Conservation (phyloP, 30 jellyfish, hydroid and myxozoan genomes). For the Aurelia sp. region DNA sequence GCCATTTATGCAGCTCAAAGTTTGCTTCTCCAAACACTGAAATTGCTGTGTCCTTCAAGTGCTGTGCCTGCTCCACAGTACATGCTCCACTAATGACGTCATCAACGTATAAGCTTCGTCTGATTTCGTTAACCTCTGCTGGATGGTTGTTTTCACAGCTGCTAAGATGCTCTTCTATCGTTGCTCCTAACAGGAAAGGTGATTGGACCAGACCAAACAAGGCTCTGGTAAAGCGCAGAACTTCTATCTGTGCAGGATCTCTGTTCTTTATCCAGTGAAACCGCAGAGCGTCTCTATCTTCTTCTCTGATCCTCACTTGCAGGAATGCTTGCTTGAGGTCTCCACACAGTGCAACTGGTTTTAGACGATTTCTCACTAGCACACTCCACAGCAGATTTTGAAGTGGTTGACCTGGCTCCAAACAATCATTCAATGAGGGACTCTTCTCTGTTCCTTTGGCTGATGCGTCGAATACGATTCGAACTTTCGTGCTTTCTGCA, state of each 20-base stretch:
- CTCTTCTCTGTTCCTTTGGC: conserved; percentile 55
- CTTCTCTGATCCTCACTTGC: conserved; percentile 59
- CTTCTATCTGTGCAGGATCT: conserved; percentile 38
- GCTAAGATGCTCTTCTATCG: conserved; percentile 56
- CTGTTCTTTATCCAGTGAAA: conserved; percentile 68
- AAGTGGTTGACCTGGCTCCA: conserved; percentile 83
- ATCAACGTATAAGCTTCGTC: conserved; percentile 65
- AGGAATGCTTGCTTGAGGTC: conserved; percentile 85
- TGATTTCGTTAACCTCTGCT: conserved; percentile 35
- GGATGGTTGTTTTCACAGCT: conserved; percentile 23
- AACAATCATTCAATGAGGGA: conserved; percentile 84
- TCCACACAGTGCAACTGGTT: conserved; percentile 23
- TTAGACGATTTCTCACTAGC: conserved; percentile 73
- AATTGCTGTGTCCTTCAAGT: conserved; percentile 30
- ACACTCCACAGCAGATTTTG: conserved; percentile 41
- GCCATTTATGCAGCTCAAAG: conserved; percentile 75
- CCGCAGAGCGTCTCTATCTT: conserved; percentile 82
- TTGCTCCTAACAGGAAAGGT: conserved; percentile 69
- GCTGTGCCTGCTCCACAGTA: conserved; percentile 27
- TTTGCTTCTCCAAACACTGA: conserved; percentile 58
- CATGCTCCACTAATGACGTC: conserved; percentile 59
- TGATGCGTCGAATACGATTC: conserved; percentile 76
- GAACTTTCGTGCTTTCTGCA: conserved; percentile 59
- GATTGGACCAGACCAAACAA: conserved; percentile 72
- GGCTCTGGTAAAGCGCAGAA: conserved; percentile 49